These are phyloP conservation scores for Cyclopterus lumpus DNA, from an alignment of 2,797 vertebrate species.

Conservation along the genomic window DNA sequence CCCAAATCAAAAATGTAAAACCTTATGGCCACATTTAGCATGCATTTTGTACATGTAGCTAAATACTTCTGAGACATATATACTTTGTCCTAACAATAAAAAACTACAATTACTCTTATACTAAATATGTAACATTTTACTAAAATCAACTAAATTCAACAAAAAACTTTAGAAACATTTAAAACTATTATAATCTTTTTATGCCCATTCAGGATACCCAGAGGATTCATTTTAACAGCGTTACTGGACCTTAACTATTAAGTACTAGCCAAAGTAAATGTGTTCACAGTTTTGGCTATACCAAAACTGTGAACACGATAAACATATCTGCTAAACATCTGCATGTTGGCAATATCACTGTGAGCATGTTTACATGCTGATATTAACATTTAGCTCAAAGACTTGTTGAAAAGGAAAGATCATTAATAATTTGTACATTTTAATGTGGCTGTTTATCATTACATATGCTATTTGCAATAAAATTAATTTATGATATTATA, in stretches of 20 bases:
- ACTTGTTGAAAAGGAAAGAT: neutral
- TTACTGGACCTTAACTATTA: neutral
- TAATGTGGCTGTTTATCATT: neutral
- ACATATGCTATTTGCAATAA: neutral
- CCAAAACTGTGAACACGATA: too few species aligned
- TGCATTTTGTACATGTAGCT: neutral
- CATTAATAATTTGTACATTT: too few species aligned
- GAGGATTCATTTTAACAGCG: neutral
- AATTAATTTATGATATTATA: too few species aligned
- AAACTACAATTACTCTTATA: neutral
- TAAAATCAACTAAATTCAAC: too few species aligned
- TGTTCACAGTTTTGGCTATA: too few species aligned
- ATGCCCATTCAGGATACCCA: too few species aligned
- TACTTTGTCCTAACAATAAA: neutral
- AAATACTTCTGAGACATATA: neutral
- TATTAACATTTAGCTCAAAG: neutral
- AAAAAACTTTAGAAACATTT: too few species aligned
- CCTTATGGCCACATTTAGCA: neutral
- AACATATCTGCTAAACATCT: neutral
- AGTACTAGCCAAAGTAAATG: neutral
- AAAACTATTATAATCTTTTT: too few species aligned
- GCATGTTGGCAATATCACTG: neutral
- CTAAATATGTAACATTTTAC: neutral
- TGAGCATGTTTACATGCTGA: neutral
- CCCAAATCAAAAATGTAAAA: too few species aligned